Evolutionary conservation across 2,797 vertebrate species (phyloP), one percentile per base, ranked within the genome.

Genomic region (Masticophis lateralis): DNA sequence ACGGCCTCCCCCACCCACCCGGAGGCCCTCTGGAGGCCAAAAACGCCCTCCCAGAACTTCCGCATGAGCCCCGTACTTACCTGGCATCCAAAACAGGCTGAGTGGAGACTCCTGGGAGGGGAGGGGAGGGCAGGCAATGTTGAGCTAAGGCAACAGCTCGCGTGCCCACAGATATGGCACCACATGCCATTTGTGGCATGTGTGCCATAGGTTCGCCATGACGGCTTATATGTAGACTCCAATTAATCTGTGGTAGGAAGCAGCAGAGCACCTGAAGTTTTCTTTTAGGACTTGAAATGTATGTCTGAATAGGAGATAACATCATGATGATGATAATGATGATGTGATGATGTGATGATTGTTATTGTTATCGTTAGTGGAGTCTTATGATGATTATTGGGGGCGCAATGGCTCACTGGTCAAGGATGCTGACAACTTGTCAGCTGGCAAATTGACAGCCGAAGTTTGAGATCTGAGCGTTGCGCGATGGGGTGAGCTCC

Each of bases 231-330:
- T 0, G 2, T 55, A 12, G 91, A 56, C 37, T 91, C 92, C 87
- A 94, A 43, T 57, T 27, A 94, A 94, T 43, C 93, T 91, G n/a
- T 88, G 87, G 93, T 83, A 89, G 43, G 22, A 57, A 87, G 66
- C 89, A 74, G 53, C 69, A 32, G 63, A n/a, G n/a, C 37, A 51
- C 87, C 18, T 91, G 90, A 66, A 37, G 74, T 74, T 93, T 63
- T 25, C 16, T 79, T 43, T 37, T 22, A 43, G 18, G 74, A 43
- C 20, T 79, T 79, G 37, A 79, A 43, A 22, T 43, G 37, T 22
- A 10, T 25, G 74, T 12, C 74, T 22, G 74, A 43, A 25, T 2
- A 47, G 9, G 37, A 83, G 37, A 10, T 25, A 20, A 47, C 37
- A 20, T 8, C 2, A 43, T 69, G 28, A 66, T 32, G 66, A 37